A percentile compares a stretch with the other conserved stretches of the same genome.
phyloP scores from a whole-genome alignment of 2,797 vertebrate genomes.

The Chaetophractus vellerosus region DNA sequence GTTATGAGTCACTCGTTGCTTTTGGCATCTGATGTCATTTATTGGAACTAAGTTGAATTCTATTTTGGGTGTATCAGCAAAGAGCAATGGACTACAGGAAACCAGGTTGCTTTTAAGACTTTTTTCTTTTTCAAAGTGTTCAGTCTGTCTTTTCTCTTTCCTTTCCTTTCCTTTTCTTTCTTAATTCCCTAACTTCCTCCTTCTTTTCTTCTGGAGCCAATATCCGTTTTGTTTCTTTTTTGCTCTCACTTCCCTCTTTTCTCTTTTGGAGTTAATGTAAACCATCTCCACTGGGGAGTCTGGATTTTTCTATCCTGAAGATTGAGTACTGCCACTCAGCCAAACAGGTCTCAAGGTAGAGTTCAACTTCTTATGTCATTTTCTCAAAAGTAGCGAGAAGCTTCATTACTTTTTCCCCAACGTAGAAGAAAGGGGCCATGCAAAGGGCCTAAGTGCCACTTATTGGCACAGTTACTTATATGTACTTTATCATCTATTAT shows the following conservation, averaged over 20 bases:
- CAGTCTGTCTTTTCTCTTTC: background rate
- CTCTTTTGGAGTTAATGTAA: conserved; percentile 34
- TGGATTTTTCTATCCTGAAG: conserved; percentile 30
- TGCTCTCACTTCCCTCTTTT: background rate
- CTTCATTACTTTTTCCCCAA: background rate
- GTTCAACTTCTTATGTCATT: conserved; percentile 36
- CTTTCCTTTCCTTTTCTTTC: background rate
- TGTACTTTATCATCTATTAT: conserved; percentile 26
- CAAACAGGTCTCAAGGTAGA: background rate
- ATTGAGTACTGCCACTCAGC: background rate
- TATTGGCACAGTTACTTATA: background rate
- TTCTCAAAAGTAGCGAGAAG: conserved; percentile 29
- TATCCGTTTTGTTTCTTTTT: background rate
- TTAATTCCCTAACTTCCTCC: background rate
- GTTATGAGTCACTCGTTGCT: conserved; percentile 35
- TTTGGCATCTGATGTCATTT: conserved; percentile 70
- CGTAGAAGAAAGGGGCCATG: background rate
- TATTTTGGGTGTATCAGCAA: conserved; percentile 46
- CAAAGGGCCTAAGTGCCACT: background rate
- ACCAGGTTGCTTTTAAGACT: background rate
- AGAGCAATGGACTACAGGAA: conserved; percentile 39
- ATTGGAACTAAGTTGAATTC: conserved; percentile 40
- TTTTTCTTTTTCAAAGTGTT: background rate
- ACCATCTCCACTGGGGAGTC: background rate
- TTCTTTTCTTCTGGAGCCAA: conserved; percentile 36